A percentile compares a stretch with the other conserved stretches of the same genome.
phyloP scores from a whole-genome alignment of 2,797 vertebrate species.

The Lagorchestes hirsutus region DNA sequence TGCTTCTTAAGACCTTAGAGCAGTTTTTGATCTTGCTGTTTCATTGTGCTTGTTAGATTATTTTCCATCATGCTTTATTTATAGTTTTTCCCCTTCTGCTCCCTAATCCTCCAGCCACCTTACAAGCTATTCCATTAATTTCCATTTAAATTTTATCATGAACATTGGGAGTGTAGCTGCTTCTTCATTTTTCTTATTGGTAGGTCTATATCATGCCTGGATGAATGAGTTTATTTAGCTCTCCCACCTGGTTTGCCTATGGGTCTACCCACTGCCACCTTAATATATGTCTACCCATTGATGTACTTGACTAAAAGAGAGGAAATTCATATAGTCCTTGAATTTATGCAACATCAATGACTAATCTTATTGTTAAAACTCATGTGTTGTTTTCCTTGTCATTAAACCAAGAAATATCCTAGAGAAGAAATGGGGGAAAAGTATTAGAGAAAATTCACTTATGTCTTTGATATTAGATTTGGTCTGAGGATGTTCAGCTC shows the following conservation, averaged over 20 bases:
- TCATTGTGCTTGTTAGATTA: slow-evolving; percentile 4
- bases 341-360: slow-evolving; percentile 76
- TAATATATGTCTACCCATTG: neutral
- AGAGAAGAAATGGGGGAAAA: slow-evolving; percentile 47
- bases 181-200: slow-evolving; percentile 35
- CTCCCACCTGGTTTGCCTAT: neutral
- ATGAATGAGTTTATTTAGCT: neutral
- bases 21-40: neutral
- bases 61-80: slow-evolving; percentile 7
- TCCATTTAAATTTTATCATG: slow-evolving; percentile 35
- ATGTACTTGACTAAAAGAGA: slow-evolving; percentile 1
- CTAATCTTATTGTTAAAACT: slow-evolving; percentile 74
- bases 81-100: slow-evolving; percentile 34
- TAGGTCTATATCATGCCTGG: neutral
- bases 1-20: slow-evolving; percentile 28
- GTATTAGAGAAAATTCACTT: neutral
- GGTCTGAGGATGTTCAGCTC: neutral
- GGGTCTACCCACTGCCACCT: neutral
- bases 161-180: neutral
- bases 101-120: slow-evolving; percentile 20
- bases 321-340: slow-evolving; percentile 68
- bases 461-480: neutral
- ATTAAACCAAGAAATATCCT: slow-evolving; percentile 77
- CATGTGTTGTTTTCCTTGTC: slow-evolving; percentile 76
- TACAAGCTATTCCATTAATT: neutral